Conservation (phyloP, 1,140 invertebrate species). For the Drosophila athabasca region DNA sequence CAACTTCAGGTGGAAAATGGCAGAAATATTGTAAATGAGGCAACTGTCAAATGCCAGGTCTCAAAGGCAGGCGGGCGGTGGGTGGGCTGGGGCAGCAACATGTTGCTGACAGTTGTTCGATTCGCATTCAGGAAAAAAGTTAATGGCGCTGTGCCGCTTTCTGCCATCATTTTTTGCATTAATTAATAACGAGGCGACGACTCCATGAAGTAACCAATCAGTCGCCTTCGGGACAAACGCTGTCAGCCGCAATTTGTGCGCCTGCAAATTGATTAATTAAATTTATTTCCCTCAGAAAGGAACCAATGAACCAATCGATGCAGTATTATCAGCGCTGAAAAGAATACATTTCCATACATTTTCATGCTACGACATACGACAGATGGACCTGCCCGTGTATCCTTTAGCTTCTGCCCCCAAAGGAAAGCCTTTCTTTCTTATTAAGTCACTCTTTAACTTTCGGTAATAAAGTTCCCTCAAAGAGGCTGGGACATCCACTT, state of each 20-base stretch:
- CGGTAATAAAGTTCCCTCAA: conserved; percentile 4
- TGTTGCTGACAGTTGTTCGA: conserved; percentile 78
- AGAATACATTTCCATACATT: too few relatives aligned
- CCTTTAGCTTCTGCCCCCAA: too few relatives aligned
- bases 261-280: conserved; percentile 63
- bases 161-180: conserved; percentile 65
- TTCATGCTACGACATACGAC: too few relatives aligned
- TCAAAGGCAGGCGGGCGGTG: conserved; percentile 3
- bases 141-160: conserved; percentile 23
- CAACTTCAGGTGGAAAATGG: conserved; percentile 68
- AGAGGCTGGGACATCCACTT: conserved; percentile 8
- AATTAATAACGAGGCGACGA: conserved; percentile 71
- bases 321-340: too few relatives aligned
- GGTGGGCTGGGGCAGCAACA: conserved; percentile 39
- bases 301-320: too few relatives aligned
- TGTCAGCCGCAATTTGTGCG: conserved; percentile 57
- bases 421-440: too few relatives aligned
- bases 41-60: conserved; percentile 64
- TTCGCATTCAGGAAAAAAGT: conserved; percentile 55
- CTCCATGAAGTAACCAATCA: conserved; percentile 61
- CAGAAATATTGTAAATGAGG: conserved; percentile 50
- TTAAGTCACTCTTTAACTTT: too few relatives aligned
- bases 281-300: conserved; percentile 2
- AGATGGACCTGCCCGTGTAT: too few relatives aligned
- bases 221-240: conserved; percentile 49